Evolutionary conservation across 2,113 vertebrate genomes (phyloP), one percentile per base, ranked within the genome.

Genomic region (Engystomops pustulosus): DNA sequence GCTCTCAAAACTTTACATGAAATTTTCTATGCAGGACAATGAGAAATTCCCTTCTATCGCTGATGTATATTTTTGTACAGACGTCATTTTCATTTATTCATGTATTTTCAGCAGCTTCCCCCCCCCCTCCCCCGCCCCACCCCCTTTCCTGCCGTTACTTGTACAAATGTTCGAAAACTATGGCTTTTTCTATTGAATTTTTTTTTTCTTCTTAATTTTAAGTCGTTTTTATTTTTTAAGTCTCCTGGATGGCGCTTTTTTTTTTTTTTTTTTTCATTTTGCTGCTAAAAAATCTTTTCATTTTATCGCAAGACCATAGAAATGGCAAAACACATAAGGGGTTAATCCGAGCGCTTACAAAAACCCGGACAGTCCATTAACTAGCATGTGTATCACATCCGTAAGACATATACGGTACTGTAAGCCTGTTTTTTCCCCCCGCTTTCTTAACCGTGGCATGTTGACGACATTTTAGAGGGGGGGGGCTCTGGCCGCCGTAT

Each of bases 1-100:
- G 95, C 95, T 95, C 93, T 94, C 91, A 94, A 93, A 91, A 88
- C 68, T 90, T 91, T 91, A 88, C 93, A 92, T 95, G 92, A 92
- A 94, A 93, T 93, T 94, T 96, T 96, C 95, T 97, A 97, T 98
- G 96, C 97, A 98, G 96, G 95, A 96, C 95, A 94, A 95, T 95
- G 94, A 95, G 92, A 95, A 93, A 96, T 96, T 96, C 94, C 94
- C 94, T 95, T 94, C 92, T 95, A 91, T 92, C 91, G 92, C 91
- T 94, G 90, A 92, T 97, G 96, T 98, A 96, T 96, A 97, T 95
- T 97, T 92, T 94, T 98, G 96, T 98, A 97, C 95, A 97, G 94
- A 93, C 92, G 93, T 96, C 90, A 89, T 95, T 97, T 97, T 95
- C 93, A 94, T 91, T 95, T 91, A 88, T 88, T 91, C 89, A 91